Base-by-base conservation (phyloP, 2,888 invertebrate species). In the Itoplectis maculator region DNA sequence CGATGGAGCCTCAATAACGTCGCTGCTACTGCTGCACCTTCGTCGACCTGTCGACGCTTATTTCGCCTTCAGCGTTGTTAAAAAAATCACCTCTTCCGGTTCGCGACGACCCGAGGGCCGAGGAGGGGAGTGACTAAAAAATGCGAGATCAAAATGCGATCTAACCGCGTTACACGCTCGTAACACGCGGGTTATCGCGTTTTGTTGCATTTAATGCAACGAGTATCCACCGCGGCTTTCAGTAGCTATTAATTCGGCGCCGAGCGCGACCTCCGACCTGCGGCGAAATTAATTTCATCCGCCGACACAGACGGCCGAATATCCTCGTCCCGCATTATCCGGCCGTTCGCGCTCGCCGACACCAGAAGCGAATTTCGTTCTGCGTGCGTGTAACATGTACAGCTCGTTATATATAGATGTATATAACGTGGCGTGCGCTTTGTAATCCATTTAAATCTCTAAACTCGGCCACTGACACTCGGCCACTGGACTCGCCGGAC, bases 271-370 rank as follows among this genome's bases (percentile, higher is more conserved):
- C 7, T n/a, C 2, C 23, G 4, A n/a, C 6, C 15, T 18, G 11
- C 63, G 61, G 40, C 9, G 63, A 74, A 74, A 51, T n/a, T 74
- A 74, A 63, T 63, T 74, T 74, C 51, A 5, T 29, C 29, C 29
- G 29, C 54, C 51, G 18, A 40, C 73, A 54, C 2, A n/a, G 37
- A 40, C 11, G 15, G 51, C n/a, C n/a, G n/a, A n/a, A n/a, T n/a
- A 63, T 51, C 40, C 23, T 37, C 51, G 20, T 29, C 61, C 35
- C 29, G 29, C 5, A 37, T 63, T 74, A 11, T 45, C 47, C 42
- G 29, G 18, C 6, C 13, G 29, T 7, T 59, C 29, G 42, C 42
- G 45, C 45, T 45, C 45, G 9, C 9, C 15, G 15, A 0, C 40
- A n/a, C 40, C 11, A n/a, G n/a, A n/a, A n/a, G n/a, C n/a, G n/a